These are phyloP conservation scores for Stenichneumon culpator DNA, from an alignment of 2,888 invertebrate species.

Conservation along the genomic window DNA sequence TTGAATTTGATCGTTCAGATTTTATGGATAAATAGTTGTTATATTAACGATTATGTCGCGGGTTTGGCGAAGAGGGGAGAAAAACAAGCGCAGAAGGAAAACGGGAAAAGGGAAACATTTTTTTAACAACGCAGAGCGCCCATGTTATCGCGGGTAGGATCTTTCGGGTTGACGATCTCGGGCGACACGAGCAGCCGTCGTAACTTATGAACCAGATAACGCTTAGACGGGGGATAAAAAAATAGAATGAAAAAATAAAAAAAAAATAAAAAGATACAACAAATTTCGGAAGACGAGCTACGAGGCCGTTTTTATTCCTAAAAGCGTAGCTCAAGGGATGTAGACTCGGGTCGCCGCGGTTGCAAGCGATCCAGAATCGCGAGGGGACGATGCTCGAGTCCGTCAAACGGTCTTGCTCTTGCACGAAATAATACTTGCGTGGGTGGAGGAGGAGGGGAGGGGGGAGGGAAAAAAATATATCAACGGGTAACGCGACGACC, in stretches of 20 bases:
- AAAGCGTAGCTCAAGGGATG: slow-evolving; percentile 6
- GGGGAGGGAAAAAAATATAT: background rate
- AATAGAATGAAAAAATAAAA: too few species aligned
- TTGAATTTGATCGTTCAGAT: slow-evolving; percentile 85
- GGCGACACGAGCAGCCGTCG: slow-evolving; percentile 27
- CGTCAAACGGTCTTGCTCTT: slow-evolving; percentile 1
- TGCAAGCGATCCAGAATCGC: slow-evolving; percentile 9
- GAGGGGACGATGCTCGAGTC: slow-evolving; percentile 6
- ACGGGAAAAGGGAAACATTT: background rate
- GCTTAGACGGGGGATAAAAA: background rate
- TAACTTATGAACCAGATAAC: slow-evolving; percentile 20
- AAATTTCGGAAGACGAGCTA: background rate
- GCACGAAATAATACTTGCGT: background rate
- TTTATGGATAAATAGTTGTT: slow-evolving; percentile 82
- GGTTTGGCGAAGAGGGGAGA: slow-evolving; percentile 67
- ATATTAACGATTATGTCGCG: slow-evolving; percentile 83
- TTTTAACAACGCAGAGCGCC: slow-evolving; percentile 5
- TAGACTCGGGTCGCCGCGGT: slow-evolving; percentile 3
- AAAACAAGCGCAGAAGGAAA: slow-evolving; percentile 32
- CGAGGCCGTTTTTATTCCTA: background rate
- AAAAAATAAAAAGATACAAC: background rate
- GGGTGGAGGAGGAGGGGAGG: background rate
- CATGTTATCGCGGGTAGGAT: slow-evolving; percentile 60
- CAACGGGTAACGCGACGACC: slow-evolving; percentile 1
- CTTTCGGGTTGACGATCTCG: slow-evolving; percentile 44